Conservation (phyloP, 2,888 invertebrate genomes). For the Thyatira batis region DNA sequence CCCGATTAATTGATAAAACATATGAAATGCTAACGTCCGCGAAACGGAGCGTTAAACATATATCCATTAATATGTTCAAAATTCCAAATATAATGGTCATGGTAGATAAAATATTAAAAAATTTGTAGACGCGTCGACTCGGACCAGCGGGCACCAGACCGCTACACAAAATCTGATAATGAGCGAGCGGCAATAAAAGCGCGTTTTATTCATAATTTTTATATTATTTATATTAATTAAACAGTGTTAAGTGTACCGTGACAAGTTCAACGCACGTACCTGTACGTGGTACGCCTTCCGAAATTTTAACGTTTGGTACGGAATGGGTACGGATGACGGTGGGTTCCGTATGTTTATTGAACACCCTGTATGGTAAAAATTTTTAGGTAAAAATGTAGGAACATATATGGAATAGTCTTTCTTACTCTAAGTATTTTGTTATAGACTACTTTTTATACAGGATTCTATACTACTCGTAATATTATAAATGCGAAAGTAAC, state of each 20-base stretch:
- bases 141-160: constrained; percentile 35
- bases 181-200: constrained; percentile 52
- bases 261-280: constrained; percentile 66
- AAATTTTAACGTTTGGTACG: constrained; percentile 8
- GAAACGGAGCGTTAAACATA: constrained; percentile 51
- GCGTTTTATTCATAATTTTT: constrained; percentile 58
- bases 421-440: too few relatives aligned
- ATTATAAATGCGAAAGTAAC: too few relatives aligned
- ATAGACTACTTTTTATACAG: too few relatives aligned
- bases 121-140: constrained; percentile 28
- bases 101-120: constrained; percentile 60
- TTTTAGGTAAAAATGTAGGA: too few relatives aligned
- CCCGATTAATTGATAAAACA: constrained; percentile 31
- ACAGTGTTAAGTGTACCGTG: constrained; percentile 70
- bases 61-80: constrained; percentile 47
- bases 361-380: background rate
- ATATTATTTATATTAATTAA: constrained; percentile 78
- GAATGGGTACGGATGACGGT: background rate
- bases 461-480: too few relatives aligned
- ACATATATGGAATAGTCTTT: too few relatives aligned
- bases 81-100: constrained; percentile 47
- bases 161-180: constrained; percentile 61
- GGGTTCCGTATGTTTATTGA: background rate
- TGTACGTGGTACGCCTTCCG: constrained; percentile 25
- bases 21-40: constrained; percentile 38